Percentiles rank a stretch among this genome's conserved stretches.
These are phyloP conservation scores for Colistium nudipinnis DNA, from an alignment of 2,113 vertebrate genomes.

Conservation along the genomic window DNA sequence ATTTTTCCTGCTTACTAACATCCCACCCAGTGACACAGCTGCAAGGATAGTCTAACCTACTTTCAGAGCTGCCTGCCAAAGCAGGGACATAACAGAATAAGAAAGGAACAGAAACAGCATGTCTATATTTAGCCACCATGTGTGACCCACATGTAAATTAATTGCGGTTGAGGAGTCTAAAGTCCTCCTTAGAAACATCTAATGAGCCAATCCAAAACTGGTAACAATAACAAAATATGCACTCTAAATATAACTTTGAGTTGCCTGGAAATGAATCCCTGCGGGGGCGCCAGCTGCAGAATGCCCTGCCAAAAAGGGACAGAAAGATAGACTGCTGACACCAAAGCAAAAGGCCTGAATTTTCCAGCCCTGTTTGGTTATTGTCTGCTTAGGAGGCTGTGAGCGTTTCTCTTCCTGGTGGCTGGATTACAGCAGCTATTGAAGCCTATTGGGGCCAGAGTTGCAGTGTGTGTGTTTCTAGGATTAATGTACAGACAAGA, in stretches of 20 bases:
- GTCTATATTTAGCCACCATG: slow-evolving; percentile 54
- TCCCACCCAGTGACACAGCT: slow-evolving; percentile 35
- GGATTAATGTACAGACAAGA: slow-evolving; percentile 74
- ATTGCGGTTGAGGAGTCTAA: slow-evolving; percentile 20
- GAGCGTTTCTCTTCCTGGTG: slow-evolving; percentile 70
- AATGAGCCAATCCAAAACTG: slow-evolving; percentile 31
- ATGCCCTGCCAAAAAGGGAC: slow-evolving; percentile 53
- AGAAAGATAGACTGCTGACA: slow-evolving; percentile 75
- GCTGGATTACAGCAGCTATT: slow-evolving; percentile 78
- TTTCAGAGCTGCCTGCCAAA: slow-evolving; percentile 32
- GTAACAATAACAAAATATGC: slow-evolving; percentile 28
- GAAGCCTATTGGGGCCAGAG: slow-evolving; percentile 55
- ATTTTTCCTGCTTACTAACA: slow-evolving; percentile 11
- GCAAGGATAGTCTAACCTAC: slow-evolving; percentile 57
- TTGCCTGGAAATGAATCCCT: slow-evolving; percentile 41
- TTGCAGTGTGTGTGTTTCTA: slow-evolving; percentile 64
- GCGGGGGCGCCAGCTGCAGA: slow-evolving; percentile 56
- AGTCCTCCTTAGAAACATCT: slow-evolving; percentile 22
- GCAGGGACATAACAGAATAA: neutral
- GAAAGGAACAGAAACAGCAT: slow-evolving; percentile 7
- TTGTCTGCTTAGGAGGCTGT: slow-evolving; percentile 65
- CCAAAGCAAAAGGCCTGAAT: slow-evolving; percentile 62
- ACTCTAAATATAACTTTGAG: slow-evolving; percentile 60
- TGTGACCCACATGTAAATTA: slow-evolving; percentile 57
- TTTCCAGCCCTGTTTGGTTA: slow-evolving; percentile 64